Base-by-base conservation (phyloP, 2,113 vertebrate genomes). In the Erpornis zantholeuca region DNA sequence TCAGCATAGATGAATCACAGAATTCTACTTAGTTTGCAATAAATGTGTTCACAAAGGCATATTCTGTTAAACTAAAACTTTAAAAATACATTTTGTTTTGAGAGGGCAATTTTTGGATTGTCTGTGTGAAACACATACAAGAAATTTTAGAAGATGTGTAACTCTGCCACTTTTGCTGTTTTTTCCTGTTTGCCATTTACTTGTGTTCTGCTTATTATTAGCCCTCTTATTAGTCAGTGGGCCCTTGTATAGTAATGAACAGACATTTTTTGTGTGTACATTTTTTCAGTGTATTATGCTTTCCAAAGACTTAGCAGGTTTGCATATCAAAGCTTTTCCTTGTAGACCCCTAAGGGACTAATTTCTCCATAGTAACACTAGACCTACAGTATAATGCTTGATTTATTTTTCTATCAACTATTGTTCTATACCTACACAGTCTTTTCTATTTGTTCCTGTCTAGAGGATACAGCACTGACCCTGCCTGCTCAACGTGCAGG, bases 341-440 rank as follows among this genome's bases (percentile, higher is more conserved):
- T 88, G 69, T 25, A 82, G 77, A 70, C 59, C 81, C 83, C 70
- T 94, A 77, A 94, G 95, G 94, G 68, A 95, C 86, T 96, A 53
- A 96, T 97, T 98, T 97, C 93, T 97, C 90, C 96, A 75, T 70
- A 87, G 90, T 95, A 96, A 96, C 84, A 87, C 50, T 77, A 96
- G 93, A 95, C 78, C 73, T 94, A 86, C 49, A 82, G 68, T 90
- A 82, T 78, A 96, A 96, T 91, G 86, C 75, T 95, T 97, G 87
- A 82, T 87, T 96, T 97, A 91, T 94, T 97, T 97, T 97, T 92
- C 83, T 91, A 95, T 97, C 94, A 95, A 75, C 53, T 92, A 80
- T 94, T 95, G 59, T 95, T 95, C 90, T 92, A 64, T 82, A 92
- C 88, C 77, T 94, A 40, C 81, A 73, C 17, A 47, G 73, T 64